Evolutionary conservation across 2,888 invertebrate genomes (phyloP).

Genomic region (Synanthedon formicaeformis): DNA sequence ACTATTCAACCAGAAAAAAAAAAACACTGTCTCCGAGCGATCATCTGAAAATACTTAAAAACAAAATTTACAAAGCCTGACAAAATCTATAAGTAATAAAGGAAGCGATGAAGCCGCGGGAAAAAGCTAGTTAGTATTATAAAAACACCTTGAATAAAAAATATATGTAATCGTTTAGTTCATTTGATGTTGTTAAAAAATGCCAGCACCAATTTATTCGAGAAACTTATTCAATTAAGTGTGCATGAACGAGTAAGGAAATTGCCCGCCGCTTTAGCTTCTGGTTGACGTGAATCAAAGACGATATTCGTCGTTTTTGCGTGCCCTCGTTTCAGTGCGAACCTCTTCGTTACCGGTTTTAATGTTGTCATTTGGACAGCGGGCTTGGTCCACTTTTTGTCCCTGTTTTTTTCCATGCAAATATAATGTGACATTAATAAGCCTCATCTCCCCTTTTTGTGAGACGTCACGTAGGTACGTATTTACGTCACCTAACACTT

Average conservation of each 20-base stretch:
- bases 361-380: slow-evolving; percentile 49
- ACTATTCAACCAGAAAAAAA: too few relatives aligned
- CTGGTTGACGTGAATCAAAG: slow-evolving; percentile 10
- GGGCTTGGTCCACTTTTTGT: slow-evolving; percentile 46
- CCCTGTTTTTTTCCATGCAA: slow-evolving; percentile 30
- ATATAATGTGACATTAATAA: slow-evolving; percentile 56
- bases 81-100: too few relatives aligned
- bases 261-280: background rate
- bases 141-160: too few relatives aligned
- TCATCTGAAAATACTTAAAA: too few relatives aligned
- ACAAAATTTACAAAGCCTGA: too few relatives aligned
- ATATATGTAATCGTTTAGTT: too few relatives aligned
- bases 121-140: too few relatives aligned
- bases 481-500: slow-evolving; percentile 10
- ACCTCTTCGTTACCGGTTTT: slow-evolving; percentile 23
- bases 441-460: slow-evolving; percentile 37
- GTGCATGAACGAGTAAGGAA: background rate
- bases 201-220: background rate
- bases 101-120: too few relatives aligned
- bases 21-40: too few relatives aligned
- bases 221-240: background rate
- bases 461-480: slow-evolving; percentile 33
- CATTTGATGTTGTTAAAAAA: background rate
- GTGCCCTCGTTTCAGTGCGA: slow-evolving; percentile 9
- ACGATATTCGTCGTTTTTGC: slow-evolving; percentile 10